phyloP scores from a whole-genome alignment of 2,888 invertebrate species.

The Monopis laevigella region DNA sequence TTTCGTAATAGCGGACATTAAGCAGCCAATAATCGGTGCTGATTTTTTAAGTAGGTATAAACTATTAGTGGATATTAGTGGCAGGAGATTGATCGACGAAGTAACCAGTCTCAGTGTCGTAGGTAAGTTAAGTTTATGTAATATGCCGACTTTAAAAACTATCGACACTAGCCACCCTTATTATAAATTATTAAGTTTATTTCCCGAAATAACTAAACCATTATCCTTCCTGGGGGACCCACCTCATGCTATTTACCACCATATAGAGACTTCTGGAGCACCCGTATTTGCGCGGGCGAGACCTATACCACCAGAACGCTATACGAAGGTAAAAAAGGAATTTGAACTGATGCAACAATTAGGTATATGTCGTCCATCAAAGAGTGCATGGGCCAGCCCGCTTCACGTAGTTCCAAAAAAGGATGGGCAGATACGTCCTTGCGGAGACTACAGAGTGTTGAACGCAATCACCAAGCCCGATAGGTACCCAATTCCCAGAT shows the following conservation, averaged over 20 bases:
- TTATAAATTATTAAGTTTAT: too few species aligned
- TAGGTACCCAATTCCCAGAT: conserved; percentile 26
- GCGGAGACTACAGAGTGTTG: conserved; percentile 30
- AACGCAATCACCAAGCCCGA: conserved; percentile 27
- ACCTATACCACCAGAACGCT: conserved; percentile 25
- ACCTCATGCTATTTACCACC: too few species aligned
- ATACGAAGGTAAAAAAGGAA: conserved; percentile 27
- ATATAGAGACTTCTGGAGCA: too few species aligned
- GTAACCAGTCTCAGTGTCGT: conserved; percentile 13
- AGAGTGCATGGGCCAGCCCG: conserved; percentile 35
- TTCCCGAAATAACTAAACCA: too few species aligned
- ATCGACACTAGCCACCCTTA: too few species aligned
- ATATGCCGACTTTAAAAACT: background rate
- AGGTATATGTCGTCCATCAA: conserved; percentile 34
- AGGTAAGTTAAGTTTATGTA: background rate
- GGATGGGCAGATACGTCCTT: conserved; percentile 20
- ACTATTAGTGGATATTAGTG: conserved; percentile 15
- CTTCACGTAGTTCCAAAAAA: conserved; percentile 26
- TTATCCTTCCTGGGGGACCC: too few species aligned
- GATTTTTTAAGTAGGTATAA: conserved; percentile 18
- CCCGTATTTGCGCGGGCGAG: too few species aligned
- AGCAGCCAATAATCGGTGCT: conserved; percentile 18
- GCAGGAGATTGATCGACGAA: conserved; percentile 16
- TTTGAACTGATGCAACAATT: conserved; percentile 28
- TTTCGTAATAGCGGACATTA: conserved; percentile 17